phyloP scores from a whole-genome alignment of 2,113 vertebrate species.

The Labeo rohita region DNA sequence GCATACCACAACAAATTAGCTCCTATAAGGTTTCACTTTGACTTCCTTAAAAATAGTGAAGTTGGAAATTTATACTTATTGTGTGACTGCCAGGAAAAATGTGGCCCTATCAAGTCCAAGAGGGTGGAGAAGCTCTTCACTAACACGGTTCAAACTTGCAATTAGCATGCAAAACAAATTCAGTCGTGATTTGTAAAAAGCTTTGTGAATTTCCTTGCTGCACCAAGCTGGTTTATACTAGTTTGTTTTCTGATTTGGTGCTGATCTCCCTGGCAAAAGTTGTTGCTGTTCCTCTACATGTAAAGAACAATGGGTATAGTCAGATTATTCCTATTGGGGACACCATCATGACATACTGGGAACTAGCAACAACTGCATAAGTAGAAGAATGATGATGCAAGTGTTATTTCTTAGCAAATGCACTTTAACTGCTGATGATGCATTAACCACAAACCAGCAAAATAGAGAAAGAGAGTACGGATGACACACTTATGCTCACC shows the following conservation, averaged over 20 bases:
- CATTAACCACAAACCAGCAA: not conserved
- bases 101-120: not conserved
- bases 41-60: conserved; percentile 11
- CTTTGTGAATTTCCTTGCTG: not conserved
- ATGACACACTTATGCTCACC: not conserved
- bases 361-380: not conserved
- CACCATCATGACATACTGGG: not conserved
- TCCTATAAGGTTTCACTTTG: not conserved
- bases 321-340: not conserved
- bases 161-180: not conserved
- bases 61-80: not conserved
- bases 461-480: not conserved
- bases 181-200: too few relatives aligned
- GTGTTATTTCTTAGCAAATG: not conserved
- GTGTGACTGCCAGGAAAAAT: not conserved
- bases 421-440: not conserved
- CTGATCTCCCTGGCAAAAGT: not conserved
- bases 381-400: not conserved
- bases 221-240: not conserved
- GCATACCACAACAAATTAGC: not conserved
- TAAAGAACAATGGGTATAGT: not conserved
- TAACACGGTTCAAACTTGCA: not conserved
- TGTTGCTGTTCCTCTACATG: too few relatives aligned
- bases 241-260: not conserved
- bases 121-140: not conserved